A percentile compares a stretch with the other conserved stretches of the same genome.
Conservation (phyloP, 1,140 invertebrate genomes). For the roundworm (Caenorhabditis elegans) region WBcel235 BX284602.5:7719501-7720000, state of each 20-base stretch:
- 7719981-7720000: background rate
- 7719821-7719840: background rate
- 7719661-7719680: no score
- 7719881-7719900: background rate
- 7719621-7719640: no score
- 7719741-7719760: background rate
- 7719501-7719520: background rate
- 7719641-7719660: no score
- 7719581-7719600: no score
- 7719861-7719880: background rate
- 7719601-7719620: no score
- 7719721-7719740: background rate
- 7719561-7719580: no score
- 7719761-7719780: conserved; percentile 1
- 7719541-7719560: background rate
- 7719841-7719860: background rate
- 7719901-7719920: conserved; percentile 29
- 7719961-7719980: background rate
- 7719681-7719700: no score
- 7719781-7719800: background rate
- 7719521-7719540: background rate
- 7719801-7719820: conserved; percentile 4
- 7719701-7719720: background rate
- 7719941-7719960: conserved; percentile 5
- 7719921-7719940: conserved; percentile 27